Base-by-base conservation (phyloP, 2,113 vertebrate species). In the Ploceus nigricollis region DNA sequence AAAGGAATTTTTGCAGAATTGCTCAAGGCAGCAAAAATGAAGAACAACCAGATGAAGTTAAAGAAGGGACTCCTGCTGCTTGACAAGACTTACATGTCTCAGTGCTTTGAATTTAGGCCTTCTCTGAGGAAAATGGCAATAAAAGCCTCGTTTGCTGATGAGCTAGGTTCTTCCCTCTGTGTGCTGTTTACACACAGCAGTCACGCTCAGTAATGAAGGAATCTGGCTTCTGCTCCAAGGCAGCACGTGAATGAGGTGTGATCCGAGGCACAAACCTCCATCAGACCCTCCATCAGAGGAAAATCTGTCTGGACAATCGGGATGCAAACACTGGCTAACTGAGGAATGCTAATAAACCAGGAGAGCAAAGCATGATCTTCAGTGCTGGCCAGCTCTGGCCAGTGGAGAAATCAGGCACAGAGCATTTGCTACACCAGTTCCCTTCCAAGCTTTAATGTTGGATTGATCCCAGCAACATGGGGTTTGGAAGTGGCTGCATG, bases 31-130 rank as follows among this genome's bases (percentile, higher is more conserved):
- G 94, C 88, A 95, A 75, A 97, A 97, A 93, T 90, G 85, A 96
- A 86, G 94, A 96, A 45, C 90, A 92, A 93, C 92, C 76, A 90
- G 90, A 90, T 33, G 31, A 75, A 82, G 92, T 65, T 90, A 77
- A 94, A 97, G 96, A 94, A 86, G 94, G 88, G 72, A 75, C 94
- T 97, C 94, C 92, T 90, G 94, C 96, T 96, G 94, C 88, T 96
- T 96, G 96, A 95, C 94, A 91, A 94, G 96, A 90, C 94, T 97
- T 96, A 91, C 92, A 96, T 93, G 92, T 96, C 88, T 93, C 48
- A 1, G 60, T 51, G 72, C 95, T 96, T 96, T 96, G 96, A 96
- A 93, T 96, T 95, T 77, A 84, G 94, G 71, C 88, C 72, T 90
- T 71, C 94, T 94, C 79, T 95, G 63, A 96, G 93, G 75, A 97